phyloP scores from a whole-genome alignment of 1,140 invertebrate genomes.

The Camponotus vicinus region DNA sequence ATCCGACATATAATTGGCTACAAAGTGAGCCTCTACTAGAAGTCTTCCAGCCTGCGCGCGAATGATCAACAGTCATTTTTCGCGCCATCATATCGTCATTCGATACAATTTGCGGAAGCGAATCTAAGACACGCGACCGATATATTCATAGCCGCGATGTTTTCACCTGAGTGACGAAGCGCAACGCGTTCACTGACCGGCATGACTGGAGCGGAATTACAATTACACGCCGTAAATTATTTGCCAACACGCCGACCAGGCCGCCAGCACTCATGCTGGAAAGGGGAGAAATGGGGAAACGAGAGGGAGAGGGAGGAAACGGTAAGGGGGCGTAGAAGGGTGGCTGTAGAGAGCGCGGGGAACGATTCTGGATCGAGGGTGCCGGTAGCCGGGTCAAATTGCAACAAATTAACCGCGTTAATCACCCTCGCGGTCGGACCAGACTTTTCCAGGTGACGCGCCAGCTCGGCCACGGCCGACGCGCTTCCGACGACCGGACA shows the following conservation, averaged over 20 bases:
- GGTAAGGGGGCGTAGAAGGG: not conserved
- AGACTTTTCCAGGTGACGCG: constrained; percentile 67
- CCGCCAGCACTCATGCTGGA: not conserved
- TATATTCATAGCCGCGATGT: constrained; percentile 43
- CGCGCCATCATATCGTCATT: constrained; percentile 3
- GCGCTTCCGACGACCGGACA: constrained; percentile 40
- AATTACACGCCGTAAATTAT: constrained; percentile 72
- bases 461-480: not conserved
- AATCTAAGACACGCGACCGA: not conserved
- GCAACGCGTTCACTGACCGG: constrained; percentile 22
- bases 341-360: not conserved
- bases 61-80: constrained; percentile 21
- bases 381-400: constrained; percentile 71
- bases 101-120: not conserved
- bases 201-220: constrained; percentile 63
- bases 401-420: constrained; percentile 78
- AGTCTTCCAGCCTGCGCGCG: constrained; percentile 15
- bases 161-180: constrained; percentile 11
- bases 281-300: not conserved
- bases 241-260: constrained; percentile 62
- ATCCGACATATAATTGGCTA: constrained; percentile 12
- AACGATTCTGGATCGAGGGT: constrained; percentile 60
- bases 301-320: not conserved
- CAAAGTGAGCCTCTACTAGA: not conserved
- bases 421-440: constrained; percentile 66